These are phyloP conservation scores for Iselma pallidipennis DNA, from an alignment of 2,888 invertebrate genomes.

Conservation along the genomic window DNA sequence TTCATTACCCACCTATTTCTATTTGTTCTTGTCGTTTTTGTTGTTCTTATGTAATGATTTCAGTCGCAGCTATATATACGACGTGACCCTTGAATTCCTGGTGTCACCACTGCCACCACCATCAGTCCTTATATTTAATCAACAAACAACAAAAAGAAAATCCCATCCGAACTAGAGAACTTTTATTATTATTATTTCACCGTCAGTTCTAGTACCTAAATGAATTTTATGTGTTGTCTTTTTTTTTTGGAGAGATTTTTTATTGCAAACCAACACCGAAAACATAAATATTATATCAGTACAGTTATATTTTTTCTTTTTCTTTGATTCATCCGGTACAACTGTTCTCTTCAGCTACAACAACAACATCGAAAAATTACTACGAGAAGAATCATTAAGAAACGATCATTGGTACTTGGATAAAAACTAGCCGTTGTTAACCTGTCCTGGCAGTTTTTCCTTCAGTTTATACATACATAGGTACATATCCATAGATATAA, in stretches of 20 bases:
- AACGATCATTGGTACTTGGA: not conserved
- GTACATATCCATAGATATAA: no score
- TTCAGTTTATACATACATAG: no score
- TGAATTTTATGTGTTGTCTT: no score
- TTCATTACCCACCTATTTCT: not conserved
- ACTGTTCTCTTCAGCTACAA: not conserved
- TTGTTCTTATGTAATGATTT: not conserved
- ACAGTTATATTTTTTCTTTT: not conserved
- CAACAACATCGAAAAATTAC: not conserved
- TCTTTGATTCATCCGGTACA: not conserved
- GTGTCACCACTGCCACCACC: not conserved
- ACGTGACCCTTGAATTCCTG: not conserved
- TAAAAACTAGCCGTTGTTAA: not conserved
- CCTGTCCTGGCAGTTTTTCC: not conserved
- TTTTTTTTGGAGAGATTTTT: no score
- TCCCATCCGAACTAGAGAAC: no score
- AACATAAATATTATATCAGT: no score
- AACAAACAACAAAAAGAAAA: no score
- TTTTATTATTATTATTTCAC: no score
- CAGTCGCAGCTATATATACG: not conserved
- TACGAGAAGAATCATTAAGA: not conserved
- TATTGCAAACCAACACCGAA: no score
- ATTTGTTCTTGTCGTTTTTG: not conserved
- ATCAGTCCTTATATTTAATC: no score
- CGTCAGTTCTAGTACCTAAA: no score